Evolutionary conservation across 2,797 vertebrate species (phyloP).

Genomic region (Triplophysa yarkandensis): DNA sequence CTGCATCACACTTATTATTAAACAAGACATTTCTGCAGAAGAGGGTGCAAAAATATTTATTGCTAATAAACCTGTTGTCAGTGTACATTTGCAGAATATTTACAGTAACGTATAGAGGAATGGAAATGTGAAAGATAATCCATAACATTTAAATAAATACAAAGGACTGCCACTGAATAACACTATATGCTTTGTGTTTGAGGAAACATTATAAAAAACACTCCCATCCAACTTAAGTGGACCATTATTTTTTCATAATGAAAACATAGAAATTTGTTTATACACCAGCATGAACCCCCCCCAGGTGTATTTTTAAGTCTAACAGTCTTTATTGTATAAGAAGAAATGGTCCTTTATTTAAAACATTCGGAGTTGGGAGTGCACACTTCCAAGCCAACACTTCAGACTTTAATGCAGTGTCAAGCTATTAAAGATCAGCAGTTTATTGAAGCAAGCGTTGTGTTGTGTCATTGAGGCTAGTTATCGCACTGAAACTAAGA

Average conservation of each 20-base stretch:
- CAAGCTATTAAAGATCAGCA: slow-evolving; percentile 38
- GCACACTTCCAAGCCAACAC: slow-evolving; percentile 56
- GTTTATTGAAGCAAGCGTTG: slow-evolving; percentile 56
- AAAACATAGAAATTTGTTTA: slow-evolving; percentile 64
- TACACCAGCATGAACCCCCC: slow-evolving; percentile 66
- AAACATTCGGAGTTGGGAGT: slow-evolving; percentile 57
- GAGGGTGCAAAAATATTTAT: slow-evolving; percentile 91
- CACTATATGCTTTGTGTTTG: slow-evolving; percentile 73
- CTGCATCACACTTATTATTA: no score
- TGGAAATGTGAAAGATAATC: slow-evolving; percentile 78
- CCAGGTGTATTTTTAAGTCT: slow-evolving; percentile 59
- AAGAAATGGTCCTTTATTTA: slow-evolving; percentile 28
- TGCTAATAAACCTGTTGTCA: slow-evolving; percentile 87
- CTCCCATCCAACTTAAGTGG: slow-evolving; percentile 67
- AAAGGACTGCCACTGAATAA: slow-evolving; percentile 77
- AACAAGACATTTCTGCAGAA: not conserved
- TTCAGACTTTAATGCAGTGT: slow-evolving; percentile 56
- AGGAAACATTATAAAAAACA: slow-evolving; percentile 17
- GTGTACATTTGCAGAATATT: slow-evolving; percentile 86
- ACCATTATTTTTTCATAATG: slow-evolving; percentile 68
- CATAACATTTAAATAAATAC: slow-evolving; percentile 84
- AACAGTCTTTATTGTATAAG: slow-evolving; percentile 39
- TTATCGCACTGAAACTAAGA: slow-evolving; percentile 56
- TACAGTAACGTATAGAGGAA: slow-evolving; percentile 82
- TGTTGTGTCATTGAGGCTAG: slow-evolving; percentile 45